Evolutionary conservation across 2,888 invertebrate genomes (phyloP).

Genomic region (Lottia gigantea): DNA sequence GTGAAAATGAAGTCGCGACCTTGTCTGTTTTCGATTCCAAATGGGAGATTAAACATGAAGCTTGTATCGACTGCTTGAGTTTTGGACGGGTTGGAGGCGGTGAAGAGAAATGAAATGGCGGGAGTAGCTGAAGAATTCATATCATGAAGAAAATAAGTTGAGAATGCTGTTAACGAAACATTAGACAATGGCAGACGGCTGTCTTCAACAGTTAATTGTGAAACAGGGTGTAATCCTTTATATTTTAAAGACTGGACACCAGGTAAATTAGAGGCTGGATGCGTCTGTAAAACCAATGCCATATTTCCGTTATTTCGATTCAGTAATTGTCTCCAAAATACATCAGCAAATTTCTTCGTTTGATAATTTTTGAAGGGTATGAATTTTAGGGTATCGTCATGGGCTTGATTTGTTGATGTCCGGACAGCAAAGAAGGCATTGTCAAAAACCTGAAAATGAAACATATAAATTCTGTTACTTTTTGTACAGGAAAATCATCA

Average conservation of each 20-base stretch:
- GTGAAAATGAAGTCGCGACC: not conserved
- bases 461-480: too few species aligned
- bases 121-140: conserved; percentile 2
- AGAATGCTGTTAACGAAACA: not conserved
- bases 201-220: not conserved
- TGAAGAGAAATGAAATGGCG: not conserved
- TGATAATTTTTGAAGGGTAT: not conserved
- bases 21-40: not conserved
- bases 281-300: not conserved
- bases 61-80: not conserved
- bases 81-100: not conserved
- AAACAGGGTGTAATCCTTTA: not conserved
- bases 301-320: not conserved
- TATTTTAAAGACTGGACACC: not conserved
- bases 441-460: not conserved
- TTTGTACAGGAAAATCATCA: too few species aligned
- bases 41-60: not conserved
- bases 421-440: not conserved
- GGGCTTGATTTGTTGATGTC: not conserved
- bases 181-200: not conserved
- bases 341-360: not conserved
- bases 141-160: not conserved
- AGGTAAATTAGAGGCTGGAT: not conserved
- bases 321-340: not conserved
- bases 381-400: not conserved